phyloP scores from a whole-genome alignment of 2,113 vertebrate species.

The Megaptera novaeangliae region DNA sequence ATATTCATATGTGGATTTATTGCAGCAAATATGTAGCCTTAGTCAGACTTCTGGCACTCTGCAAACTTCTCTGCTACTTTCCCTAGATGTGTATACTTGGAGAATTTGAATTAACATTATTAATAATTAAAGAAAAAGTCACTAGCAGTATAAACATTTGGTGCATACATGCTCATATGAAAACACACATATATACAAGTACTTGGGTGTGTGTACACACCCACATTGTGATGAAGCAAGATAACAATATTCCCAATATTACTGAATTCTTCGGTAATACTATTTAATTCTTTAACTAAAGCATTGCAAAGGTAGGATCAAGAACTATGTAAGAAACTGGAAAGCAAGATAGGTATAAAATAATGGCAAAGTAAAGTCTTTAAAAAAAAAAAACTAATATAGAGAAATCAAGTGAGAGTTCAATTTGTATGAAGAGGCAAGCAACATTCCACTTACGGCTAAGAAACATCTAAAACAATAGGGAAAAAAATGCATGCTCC shows the following conservation, averaged over 20 bases:
- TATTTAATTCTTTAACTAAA: neutral
- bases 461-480: neutral
- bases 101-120: neutral
- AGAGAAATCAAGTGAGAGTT: neutral
- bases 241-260: neutral
- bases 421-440: neutral
- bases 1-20: neutral
- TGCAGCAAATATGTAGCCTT: neutral
- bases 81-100: neutral
- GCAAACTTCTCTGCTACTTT: neutral
- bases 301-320: neutral
- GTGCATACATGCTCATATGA: neutral
- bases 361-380: neutral
- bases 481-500: neutral
- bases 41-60: neutral
- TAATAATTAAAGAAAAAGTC: neutral
- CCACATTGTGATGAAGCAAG: neutral
- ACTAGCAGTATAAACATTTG: neutral
- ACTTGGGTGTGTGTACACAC: fast-evolving
- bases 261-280: neutral
- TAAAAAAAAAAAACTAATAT: neutral
- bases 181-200: neutral
- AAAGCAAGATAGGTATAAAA: neutral
- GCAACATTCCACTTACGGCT: neutral
- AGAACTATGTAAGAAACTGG: neutral